A percentile compares a stretch with the other conserved stretches of the same genome.
phyloP scores from a whole-genome alignment of 2,797 vertebrate genomes.

The Enteromius afrohamiltoni region DNA sequence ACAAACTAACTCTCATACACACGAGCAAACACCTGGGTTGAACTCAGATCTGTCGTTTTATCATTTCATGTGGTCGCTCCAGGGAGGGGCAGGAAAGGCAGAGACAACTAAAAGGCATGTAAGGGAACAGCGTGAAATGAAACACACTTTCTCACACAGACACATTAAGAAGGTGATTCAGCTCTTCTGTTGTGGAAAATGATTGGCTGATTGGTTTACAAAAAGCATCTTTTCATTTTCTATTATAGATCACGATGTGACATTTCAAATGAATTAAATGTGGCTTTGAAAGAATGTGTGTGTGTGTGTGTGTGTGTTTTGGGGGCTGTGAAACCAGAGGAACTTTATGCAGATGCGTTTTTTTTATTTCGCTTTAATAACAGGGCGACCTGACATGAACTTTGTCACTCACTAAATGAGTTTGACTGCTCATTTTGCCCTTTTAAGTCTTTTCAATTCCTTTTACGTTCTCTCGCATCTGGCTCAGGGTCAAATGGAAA shows the following conservation, averaged over 20 bases:
- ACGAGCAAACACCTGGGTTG: conserved; percentile 26
- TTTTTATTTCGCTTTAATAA: conserved; percentile 8
- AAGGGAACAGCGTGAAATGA: conserved; percentile 26
- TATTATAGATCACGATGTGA: neutral
- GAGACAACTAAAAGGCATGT: conserved; percentile 46
- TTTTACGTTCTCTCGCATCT: conserved; percentile 23
- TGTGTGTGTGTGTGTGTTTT: neutral
- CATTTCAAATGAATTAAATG: conserved; percentile 16
- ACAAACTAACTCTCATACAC: conserved; percentile 11
- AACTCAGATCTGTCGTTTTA: conserved; percentile 41
- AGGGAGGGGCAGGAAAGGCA: conserved; percentile 60
- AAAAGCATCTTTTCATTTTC: conserved; percentile 12
- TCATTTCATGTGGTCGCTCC: conserved; percentile 50
- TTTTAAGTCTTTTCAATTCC: conserved; percentile 16
- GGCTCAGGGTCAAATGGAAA: conserved; percentile 18
- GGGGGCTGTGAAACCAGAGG: conserved; percentile 20
- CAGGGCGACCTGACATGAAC: conserved; percentile 22
- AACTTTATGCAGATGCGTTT: conserved; percentile 23
- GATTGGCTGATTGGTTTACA: conserved; percentile 19
- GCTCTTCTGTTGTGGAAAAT: conserved; percentile 33
- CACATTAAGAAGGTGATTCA: conserved; percentile 38
- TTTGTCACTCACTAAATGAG: conserved; percentile 28
- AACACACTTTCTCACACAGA: conserved; percentile 10
- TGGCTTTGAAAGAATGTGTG: conserved; percentile 15
- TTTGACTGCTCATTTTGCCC: conserved; percentile 2